Evolutionary conservation across 2,113 vertebrate genomes (phyloP), one percentile per base, ranked within the genome.

Genomic region (Odontesthes bonariensis): DNA sequence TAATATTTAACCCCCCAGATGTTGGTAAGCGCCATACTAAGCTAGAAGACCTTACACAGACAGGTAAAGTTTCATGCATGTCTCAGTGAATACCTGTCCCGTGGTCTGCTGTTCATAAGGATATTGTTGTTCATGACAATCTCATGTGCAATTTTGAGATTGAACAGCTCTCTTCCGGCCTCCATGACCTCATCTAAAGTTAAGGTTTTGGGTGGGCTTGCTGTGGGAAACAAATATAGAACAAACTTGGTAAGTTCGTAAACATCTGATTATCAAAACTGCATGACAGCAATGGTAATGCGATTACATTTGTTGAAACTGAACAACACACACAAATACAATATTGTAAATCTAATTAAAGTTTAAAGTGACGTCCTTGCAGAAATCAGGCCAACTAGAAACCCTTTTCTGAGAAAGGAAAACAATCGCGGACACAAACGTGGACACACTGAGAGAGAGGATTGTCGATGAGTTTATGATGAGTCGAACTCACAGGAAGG

Each of bases 161-260:
- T 92, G 64, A 93, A 92, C 35, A 99, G 79, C 75, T 96, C 96
- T 90, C 89, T 95, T 61, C 95, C 92, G 59, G 95, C 85, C 31
- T 95, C 91, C 96, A 97, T 97, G 61, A 98, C 93, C 40, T 97
- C 96, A 33, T 98, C 96, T 88, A 97, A 94, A 0, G 93, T 96
- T 59, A 95, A 59, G 4, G 72, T 57, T 90, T 95, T 96, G 44
- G 97, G 97, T 75, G 97, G 97, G 79, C 97, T 98, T 55, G 95
- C 95, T 94, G 94, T 81, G 79, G 78, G 27, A 53, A 51, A 2
- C 40, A 80, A 57, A 57, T 17, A 66, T 51, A 27, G 0, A 83
- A 47, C 19, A 49, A 57, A 51, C 10, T 56, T 51, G 35, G 3
- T 66, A 63, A 74, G 32, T 3, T 9, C 20, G 16, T 1, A 46